Evolutionary conservation across 2,113 vertebrate genomes (phyloP).

Genomic region (Toxotes chatareus): DNA sequence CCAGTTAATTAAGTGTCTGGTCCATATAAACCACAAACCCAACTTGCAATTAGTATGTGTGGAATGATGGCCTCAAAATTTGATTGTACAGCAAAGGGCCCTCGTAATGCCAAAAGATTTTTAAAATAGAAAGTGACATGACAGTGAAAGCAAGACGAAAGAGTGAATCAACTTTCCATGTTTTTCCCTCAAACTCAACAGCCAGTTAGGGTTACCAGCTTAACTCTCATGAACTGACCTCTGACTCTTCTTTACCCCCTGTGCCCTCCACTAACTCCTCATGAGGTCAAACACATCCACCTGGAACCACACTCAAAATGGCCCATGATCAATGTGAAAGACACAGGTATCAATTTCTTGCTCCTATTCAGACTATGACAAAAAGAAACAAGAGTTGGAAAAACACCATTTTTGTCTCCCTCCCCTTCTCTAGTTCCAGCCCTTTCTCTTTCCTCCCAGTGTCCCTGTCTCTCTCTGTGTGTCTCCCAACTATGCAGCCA

Average conservation of each 20-base stretch:
- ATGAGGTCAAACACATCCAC: constrained; percentile 13
- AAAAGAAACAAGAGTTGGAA: constrained; percentile 26
- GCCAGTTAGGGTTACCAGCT: neutral
- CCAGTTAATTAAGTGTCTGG: neutral
- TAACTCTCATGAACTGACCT: constrained; percentile 12
- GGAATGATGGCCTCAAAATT: neutral
- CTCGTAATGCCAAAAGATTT: neutral
- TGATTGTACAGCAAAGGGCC: neutral
- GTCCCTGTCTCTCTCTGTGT: constrained; percentile 15
- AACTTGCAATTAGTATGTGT: neutral
- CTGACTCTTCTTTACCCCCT: constrained; percentile 1
- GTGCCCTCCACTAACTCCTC: constrained; percentile 7
- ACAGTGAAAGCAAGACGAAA: neutral
- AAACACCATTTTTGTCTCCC: constrained; percentile 9
- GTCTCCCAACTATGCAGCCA: constrained; percentile 28
- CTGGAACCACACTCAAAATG: constrained; percentile 11
- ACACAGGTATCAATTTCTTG: constrained; percentile 25
- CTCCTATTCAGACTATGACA: constrained; percentile 15
- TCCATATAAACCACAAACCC: constrained; percentile 7
- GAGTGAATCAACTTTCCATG: neutral
- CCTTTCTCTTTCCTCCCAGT: constrained; percentile 16
- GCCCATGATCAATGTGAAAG: constrained; percentile 4
- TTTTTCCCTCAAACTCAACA: neutral
- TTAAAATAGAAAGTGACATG: neutral
- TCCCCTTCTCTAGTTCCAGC: constrained; percentile 13